Evolutionary conservation across 2,888 invertebrate genomes (phyloP), one percentile per base, ranked within the genome.

Genomic region (Uropetala carovei): DNA sequence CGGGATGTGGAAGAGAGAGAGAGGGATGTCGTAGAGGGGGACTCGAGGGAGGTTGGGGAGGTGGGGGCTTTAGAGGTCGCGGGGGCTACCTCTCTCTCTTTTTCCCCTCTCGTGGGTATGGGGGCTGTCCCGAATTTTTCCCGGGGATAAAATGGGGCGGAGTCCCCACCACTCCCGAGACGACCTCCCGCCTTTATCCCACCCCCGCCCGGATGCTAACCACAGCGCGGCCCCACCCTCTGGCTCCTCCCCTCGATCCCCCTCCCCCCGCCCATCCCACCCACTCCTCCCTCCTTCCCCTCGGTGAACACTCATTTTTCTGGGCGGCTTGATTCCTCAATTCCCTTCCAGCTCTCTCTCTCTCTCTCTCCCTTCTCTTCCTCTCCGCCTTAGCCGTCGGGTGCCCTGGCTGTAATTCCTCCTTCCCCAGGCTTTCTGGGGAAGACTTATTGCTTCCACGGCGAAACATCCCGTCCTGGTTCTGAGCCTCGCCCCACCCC

Each of bases 241-340:
- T 43, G 75, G 10, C 75, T 22, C 22, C 75, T 27, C 27, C 75
- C 75, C 43, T 43, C 43, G 43, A 43, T 43, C 43, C 43, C 43
- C 43, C 5, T n/a, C 27, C 75, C 75, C 75, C 75, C 75, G 9
- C 10, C 43, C 43, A 43, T 27, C 75, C 75, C 75, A 27, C 75
- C 75, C 75, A 22, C 75, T 27, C 75, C 75, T 13, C 75, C 75
- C 22, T 22, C 22, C 27, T 68, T 64, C 64, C 68, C n/a, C 75
- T 13, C 27, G 75, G 75, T 27, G 75, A 75, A 75, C 75, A 75
- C 75, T 75, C 75, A 75, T 75, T 75, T 75, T 75, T 75, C 75
- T 75, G 75, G 75, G 75, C 75, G 75, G 75, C 75, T 75, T 75
- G 75, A 75, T 75, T 75, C 75, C 75, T 75, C 75, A 75, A 75